phyloP scores from a whole-genome alignment of 2,888 invertebrate species.

The Eledone cirrhosa region DNA sequence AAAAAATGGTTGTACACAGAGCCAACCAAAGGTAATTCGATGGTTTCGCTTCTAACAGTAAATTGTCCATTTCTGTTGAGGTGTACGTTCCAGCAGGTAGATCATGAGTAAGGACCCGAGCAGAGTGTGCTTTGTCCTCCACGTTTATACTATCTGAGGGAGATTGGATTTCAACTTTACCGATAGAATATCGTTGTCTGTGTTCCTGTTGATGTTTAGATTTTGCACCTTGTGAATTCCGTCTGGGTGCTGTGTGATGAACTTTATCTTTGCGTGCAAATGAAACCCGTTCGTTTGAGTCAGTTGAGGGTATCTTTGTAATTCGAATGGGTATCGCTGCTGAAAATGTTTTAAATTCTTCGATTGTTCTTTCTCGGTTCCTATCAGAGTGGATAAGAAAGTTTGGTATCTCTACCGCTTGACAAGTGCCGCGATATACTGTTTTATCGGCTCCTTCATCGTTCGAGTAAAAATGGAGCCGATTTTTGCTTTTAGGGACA shows the following conservation, averaged over 20 bases:
- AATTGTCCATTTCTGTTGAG: conserved; percentile 28
- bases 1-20: conserved; percentile 37
- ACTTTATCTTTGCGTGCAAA: background rate
- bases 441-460: too few species aligned
- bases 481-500: too few species aligned
- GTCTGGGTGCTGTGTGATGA: too few species aligned
- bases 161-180: background rate
- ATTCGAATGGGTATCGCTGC: conserved; percentile 5
- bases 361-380: background rate
- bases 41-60: conserved; percentile 36
- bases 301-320: background rate
- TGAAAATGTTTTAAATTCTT: conserved; percentile 4
- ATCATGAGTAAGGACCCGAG: background rate
- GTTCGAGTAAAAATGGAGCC: too few species aligned
- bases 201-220: background rate
- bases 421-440: background rate
- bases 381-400: background rate
- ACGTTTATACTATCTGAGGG: background rate
- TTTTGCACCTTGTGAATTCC: background rate
- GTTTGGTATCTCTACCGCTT: conserved; percentile 3
- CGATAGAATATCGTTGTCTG: background rate
- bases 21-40: conserved; percentile 39
- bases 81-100: conserved; percentile 7
- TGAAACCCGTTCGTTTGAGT: background rate
- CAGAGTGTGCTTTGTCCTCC: background rate